A percentile compares a stretch with the other conserved stretches of the same genome.
Conservation (phyloP, 2,797 vertebrate species). For the Halcyon smyrnensis region DNA sequence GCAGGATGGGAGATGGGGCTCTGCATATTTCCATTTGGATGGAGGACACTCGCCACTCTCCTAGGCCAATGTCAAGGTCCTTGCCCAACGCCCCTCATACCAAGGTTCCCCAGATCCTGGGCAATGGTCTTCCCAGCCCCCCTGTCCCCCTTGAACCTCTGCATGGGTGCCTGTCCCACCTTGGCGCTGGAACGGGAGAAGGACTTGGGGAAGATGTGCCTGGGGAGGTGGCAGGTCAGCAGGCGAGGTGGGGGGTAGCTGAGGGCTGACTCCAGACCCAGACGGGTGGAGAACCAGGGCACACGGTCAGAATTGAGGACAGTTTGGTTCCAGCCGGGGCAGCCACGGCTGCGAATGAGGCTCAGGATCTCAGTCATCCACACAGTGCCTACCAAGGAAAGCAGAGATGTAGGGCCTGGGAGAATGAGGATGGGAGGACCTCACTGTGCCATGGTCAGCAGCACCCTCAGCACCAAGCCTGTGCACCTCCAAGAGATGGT, state of each 20-base stretch:
- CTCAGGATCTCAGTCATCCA: constrained; percentile 64
- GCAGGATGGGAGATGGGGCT: background rate
- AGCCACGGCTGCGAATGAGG: constrained; percentile 78
- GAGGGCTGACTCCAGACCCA: background rate
- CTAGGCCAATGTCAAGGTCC: background rate
- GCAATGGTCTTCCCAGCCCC: background rate
- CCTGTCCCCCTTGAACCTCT: background rate
- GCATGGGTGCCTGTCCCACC: constrained; percentile 45
- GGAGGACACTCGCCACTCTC: background rate
- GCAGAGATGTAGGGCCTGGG: background rate
- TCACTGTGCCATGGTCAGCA: background rate
- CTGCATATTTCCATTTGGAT: background rate
- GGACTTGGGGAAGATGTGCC: constrained; percentile 79
- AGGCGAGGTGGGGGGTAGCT: background rate
- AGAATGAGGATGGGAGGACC: background rate
- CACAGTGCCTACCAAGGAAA: constrained; percentile 3
- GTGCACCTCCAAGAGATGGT: no score
- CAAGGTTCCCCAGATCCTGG: background rate
- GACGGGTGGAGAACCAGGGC: background rate
- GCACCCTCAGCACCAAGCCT: background rate
- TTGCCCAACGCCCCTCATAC: background rate
- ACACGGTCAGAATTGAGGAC: constrained; percentile 82
- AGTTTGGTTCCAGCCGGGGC: constrained; percentile 72
- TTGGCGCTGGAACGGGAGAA: constrained; percentile 82
- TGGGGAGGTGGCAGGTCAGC: constrained; percentile 76